phyloP scores from a whole-genome alignment of 2,888 invertebrate genomes.

The Tetanocera ferruginea region DNA sequence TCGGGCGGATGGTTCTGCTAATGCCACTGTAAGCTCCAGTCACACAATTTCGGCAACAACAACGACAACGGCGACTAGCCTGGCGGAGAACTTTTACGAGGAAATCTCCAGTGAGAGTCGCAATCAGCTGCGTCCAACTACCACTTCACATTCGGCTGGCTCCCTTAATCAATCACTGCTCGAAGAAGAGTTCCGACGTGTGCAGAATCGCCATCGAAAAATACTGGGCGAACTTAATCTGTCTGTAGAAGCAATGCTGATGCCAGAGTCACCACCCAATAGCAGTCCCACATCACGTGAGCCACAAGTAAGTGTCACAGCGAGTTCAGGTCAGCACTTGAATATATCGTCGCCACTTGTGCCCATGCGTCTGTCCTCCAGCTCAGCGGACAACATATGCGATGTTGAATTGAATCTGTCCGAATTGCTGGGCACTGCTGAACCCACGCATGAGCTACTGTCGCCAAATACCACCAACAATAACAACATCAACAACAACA shows the following conservation, averaged over 20 bases:
- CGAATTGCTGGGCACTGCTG: slow-evolving; percentile 75
- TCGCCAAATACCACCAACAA: slow-evolving; percentile 61
- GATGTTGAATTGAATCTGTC: slow-evolving; percentile 76
- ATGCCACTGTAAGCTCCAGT: slow-evolving; percentile 45
- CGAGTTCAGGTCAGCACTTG: slow-evolving; percentile 60
- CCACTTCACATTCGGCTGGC: slow-evolving; percentile 74
- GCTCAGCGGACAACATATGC: slow-evolving; percentile 73
- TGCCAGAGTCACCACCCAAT: slow-evolving; percentile 78
- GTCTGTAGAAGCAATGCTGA: slow-evolving; percentile 90
- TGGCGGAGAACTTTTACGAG: slow-evolving; percentile 62
- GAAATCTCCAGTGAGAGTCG: slow-evolving; percentile 62
- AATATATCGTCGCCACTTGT: slow-evolving; percentile 41
- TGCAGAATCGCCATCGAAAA: slow-evolving; percentile 85
- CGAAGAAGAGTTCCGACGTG: slow-evolving; percentile 86
- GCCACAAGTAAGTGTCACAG: slow-evolving; percentile 61
- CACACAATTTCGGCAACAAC: slow-evolving; percentile 5
- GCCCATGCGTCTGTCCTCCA: slow-evolving; percentile 53
- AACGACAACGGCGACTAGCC: slow-evolving; percentile 39
- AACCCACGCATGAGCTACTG: slow-evolving; percentile 72
- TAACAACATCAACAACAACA: neutral
- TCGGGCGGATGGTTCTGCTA: slow-evolving; percentile 47
- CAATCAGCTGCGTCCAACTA: slow-evolving; percentile 52
- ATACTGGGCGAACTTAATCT: slow-evolving; percentile 89
- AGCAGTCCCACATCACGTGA: slow-evolving; percentile 54
- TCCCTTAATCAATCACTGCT: slow-evolving; percentile 81